Evolutionary conservation across 2,797 vertebrate species (phyloP).

Genomic region (Knipowitschia caucasica): DNA sequence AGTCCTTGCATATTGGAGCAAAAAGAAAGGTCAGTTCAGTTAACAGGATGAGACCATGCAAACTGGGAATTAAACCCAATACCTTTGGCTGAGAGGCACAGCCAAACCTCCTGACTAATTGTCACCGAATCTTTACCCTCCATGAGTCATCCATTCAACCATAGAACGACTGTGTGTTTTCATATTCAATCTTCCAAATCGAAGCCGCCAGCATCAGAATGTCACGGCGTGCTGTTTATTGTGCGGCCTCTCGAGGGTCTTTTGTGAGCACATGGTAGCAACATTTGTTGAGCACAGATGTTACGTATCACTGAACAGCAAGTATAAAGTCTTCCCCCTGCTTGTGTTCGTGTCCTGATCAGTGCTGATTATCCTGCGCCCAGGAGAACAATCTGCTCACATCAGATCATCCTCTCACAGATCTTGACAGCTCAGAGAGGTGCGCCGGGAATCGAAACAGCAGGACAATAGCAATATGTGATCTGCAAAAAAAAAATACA

Average conservation of each 20-base stretch:
- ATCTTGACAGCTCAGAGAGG: constrained; percentile 23
- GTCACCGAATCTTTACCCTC: neutral
- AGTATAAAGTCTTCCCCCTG: constrained; percentile 35
- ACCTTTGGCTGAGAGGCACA: neutral
- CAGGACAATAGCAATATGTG: constrained; percentile 20
- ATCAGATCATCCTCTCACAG: constrained; percentile 20
- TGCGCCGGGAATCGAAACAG: neutral
- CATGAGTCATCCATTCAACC: neutral
- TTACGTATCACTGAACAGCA: constrained; percentile 45
- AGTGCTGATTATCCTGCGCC: constrained; percentile 31
- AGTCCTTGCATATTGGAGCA: too few species aligned
- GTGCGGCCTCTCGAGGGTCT: neutral
- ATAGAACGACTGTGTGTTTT: neutral
- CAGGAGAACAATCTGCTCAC: constrained; percentile 18
- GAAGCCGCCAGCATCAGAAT: neutral
- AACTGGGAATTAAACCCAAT: neutral
- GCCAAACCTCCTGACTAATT: too few species aligned
- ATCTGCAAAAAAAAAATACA: constrained; percentile 29
- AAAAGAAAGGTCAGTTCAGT: too few species aligned
- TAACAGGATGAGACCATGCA: neutral
- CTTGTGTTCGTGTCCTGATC: constrained; percentile 37
- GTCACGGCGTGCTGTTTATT: neutral
- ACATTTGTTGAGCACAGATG: constrained; percentile 48
- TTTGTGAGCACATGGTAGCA: constrained; percentile 27
- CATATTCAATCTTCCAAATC: neutral